Percentiles rank a stretch among this genome's conserved stretches.
phyloP scores from a whole-genome alignment of 2,113 vertebrate genomes.

The Zonotrichia leucophrys region DNA sequence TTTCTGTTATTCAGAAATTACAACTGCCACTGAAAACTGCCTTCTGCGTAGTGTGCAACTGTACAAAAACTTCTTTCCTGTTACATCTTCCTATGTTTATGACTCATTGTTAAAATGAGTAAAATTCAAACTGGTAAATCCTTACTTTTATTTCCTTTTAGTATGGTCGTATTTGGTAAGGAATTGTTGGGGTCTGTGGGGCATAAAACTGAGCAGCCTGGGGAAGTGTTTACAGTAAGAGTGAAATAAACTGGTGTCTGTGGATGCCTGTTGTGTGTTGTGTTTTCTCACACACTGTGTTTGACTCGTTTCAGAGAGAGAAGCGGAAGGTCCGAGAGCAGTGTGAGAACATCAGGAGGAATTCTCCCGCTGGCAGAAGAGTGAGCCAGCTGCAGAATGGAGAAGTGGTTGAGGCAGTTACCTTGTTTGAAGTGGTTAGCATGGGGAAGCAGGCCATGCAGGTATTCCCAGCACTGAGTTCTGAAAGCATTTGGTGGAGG shows the following conservation, averaged over 20 bases:
- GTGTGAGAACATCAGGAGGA: constrained; percentile 78
- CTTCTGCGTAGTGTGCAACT: neutral
- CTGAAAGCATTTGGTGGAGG: neutral
- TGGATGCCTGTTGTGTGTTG: neutral
- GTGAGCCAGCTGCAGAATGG: constrained; percentile 65
- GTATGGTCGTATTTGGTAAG: neutral
- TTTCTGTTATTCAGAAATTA: neutral
- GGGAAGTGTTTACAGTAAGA: neutral
- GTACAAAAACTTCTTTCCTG: neutral
- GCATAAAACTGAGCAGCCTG: neutral
- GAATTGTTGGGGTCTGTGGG: neutral
- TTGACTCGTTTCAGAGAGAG: constrained; percentile 62
- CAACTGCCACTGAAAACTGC: neutral
- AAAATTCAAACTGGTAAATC: neutral
- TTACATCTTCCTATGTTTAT: neutral
- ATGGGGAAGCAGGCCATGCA: constrained; percentile 88
- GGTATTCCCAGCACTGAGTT: constrained; percentile 67
- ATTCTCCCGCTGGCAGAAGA: constrained; percentile 42
- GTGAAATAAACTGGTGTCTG: neutral
- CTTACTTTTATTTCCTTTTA: neutral
- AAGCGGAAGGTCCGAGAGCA: constrained; percentile 69
- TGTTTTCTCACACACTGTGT: neutral
- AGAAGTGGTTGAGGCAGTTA: constrained; percentile 81
- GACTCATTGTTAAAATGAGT: neutral
- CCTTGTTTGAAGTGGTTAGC: constrained; percentile 88